These are phyloP conservation scores for Tridacna gigas DNA, from an alignment of 2,888 invertebrate species.

Conservation along the genomic window DNA sequence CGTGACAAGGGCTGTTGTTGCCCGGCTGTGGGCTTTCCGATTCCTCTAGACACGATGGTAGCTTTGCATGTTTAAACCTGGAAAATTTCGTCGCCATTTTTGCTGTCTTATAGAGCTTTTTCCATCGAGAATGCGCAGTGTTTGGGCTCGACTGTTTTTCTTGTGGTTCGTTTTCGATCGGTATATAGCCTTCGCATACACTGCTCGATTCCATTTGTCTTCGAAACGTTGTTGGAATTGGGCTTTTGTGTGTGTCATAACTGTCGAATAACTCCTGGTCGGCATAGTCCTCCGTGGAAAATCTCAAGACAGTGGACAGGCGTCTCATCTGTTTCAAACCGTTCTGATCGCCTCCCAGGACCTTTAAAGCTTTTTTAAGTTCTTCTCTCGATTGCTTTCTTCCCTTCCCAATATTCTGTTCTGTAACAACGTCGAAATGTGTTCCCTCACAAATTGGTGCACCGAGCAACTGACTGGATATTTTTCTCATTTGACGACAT, in stretches of 20 bases:
- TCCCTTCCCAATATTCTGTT: not conserved
- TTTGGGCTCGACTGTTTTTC: not conserved
- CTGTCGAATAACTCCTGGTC: conserved; percentile 20
- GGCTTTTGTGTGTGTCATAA: not conserved
- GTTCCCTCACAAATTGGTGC: not conserved
- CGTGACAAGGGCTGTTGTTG: too few species aligned
- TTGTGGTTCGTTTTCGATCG: not conserved
- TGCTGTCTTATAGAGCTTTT: conserved; percentile 33
- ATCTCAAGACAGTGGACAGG: conserved; percentile 26
- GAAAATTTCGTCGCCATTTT: conserved; percentile 34
- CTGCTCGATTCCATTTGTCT: not conserved
- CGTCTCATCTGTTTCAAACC: conserved; percentile 17
- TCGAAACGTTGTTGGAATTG: not conserved
- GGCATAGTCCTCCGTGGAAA: not conserved
- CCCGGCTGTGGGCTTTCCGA: not conserved
- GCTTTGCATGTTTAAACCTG: not conserved
- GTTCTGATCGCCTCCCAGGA: conserved; percentile 14
- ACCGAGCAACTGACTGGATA: not conserved
- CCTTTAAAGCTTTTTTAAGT: conserved; percentile 13
- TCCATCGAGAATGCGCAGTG: conserved; percentile 36
- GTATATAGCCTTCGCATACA: not conserved
- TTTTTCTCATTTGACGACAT: not conserved
- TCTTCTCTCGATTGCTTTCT: conserved; percentile 30
- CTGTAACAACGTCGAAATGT: not conserved
- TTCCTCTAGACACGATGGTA: not conserved